Evolutionary conservation across 2,888 invertebrate genomes (phyloP).

Genomic region (Rotaria macrura): DNA sequence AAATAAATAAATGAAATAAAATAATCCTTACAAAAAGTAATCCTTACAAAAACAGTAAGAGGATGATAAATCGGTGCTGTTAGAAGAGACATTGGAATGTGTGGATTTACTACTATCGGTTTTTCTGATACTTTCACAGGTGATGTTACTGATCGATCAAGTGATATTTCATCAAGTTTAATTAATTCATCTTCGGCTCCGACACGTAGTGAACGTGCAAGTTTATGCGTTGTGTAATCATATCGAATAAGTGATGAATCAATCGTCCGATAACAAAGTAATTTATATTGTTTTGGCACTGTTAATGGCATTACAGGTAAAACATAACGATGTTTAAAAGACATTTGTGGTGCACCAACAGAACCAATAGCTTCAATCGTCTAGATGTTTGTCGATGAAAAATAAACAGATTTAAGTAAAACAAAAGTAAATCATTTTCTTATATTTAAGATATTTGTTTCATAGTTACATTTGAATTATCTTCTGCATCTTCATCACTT

Average conservation of each 20-base stretch:
- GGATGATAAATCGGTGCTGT: slow-evolving; percentile 45
- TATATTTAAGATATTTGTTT: too few relatives aligned
- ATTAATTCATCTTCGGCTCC: slow-evolving; percentile 41
- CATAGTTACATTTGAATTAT: neutral
- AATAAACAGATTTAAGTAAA: too few relatives aligned
- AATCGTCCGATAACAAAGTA: slow-evolving; percentile 41
- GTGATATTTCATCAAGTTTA: neutral
- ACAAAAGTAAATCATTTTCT: neutral
- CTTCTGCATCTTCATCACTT: slow-evolving; percentile 19
- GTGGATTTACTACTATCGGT: slow-evolving; percentile 30
- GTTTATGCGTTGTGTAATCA: slow-evolving; percentile 42
- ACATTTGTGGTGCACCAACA: slow-evolving; percentile 39
- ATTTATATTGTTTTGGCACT: slow-evolving; percentile 45
- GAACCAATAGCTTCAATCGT: slow-evolving; percentile 44
- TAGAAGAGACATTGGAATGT: slow-evolving; percentile 38
- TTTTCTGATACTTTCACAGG: neutral
- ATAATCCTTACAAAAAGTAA: neutral
- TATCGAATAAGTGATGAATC: slow-evolving; percentile 40
- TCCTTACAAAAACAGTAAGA: slow-evolving; percentile 49
- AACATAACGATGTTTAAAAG: slow-evolving; percentile 9
- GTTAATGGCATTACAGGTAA: slow-evolving; percentile 33
- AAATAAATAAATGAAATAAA: too few relatives aligned
- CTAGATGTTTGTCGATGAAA: slow-evolving; percentile 37
- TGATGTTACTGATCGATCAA: neutral
- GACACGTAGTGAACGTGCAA: slow-evolving; percentile 40